Base-by-base conservation (phyloP, 2,888 invertebrate genomes). In the Drosophila histrio region DNA sequence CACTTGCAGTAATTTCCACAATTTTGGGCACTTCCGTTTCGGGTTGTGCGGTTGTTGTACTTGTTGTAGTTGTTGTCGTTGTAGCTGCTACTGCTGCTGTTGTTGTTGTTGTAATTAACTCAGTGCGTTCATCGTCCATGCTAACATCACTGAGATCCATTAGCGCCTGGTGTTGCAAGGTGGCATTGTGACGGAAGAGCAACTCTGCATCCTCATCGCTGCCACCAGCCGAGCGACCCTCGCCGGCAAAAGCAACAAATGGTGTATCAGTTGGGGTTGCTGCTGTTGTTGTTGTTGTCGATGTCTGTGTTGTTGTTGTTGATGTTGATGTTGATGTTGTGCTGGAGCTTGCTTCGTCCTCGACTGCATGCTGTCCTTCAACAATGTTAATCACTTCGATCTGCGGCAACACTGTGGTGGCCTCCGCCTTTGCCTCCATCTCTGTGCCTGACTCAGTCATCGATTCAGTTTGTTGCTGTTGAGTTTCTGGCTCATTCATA, bases 101-200 rank as follows among this genome's bases (percentile, higher is more conserved):
- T 44, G 61, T 56, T 49, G 64, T 70, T 2, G 58, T 74, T 59
- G 73, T 65, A 52, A 59, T 66, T 38, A 50, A 8, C 19, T 72
- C 77, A 49, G 70, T 60, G 13, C 44, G 72, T 15, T 77, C 82
- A 34, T 77, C 95, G 77, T 95, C 95, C 93, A 96, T 94, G 80
- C 94, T 96, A 17, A 96, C 95, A 90, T 96, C 95, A 89, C 96
- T 96, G n/a, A 96, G 92, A 90, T 96, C 96, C 78, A 89, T 87
- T 28, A 89, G 67, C 24, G 88, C 78, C 26, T 83, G 79, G 21
- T 79, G 76, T 30, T 71, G 89, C 75, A 70, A 72, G 50, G 38
- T 73, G 41, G 61, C 66, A 72, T 80, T 84, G 59, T 72, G 75
- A 38, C 62, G 77, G 69, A 77, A 75, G 3, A 84, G 56, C 38